These are phyloP conservation scores for Imbricaverruca yamaguchii DNA, from an alignment of 2,888 invertebrate genomes.

Conservation along the genomic window DNA sequence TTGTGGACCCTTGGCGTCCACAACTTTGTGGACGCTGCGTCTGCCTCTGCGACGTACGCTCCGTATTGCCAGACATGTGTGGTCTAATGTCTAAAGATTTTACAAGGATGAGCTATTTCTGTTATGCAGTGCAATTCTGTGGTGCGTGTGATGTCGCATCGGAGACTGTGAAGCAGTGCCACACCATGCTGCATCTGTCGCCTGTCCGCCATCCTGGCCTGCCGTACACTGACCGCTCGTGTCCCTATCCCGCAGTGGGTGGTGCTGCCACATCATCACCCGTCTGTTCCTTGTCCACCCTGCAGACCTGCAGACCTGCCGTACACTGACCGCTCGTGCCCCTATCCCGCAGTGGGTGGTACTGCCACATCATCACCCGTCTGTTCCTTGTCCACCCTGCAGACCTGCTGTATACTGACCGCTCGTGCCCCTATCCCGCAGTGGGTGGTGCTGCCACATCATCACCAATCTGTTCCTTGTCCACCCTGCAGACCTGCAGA, in stretches of 20 bases:
- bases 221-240: conserved; percentile 21
- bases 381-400: conserved; percentile 5
- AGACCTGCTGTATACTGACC: conserved; percentile 16
- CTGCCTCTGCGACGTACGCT: no score
- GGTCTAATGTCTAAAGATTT: no score
- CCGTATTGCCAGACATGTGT: no score
- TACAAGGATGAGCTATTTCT: neutral
- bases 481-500: conserved; percentile 22
- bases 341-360: neutral
- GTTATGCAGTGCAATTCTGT: neutral
- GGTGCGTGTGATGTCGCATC: neutral
- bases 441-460: neutral
- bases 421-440: conserved; percentile 18
- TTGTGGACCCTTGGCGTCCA: no score
- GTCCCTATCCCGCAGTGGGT: conserved; percentile 7
- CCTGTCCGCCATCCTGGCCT: conserved; percentile 18
- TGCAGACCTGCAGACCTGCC: conserved; percentile 17
- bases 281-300: neutral
- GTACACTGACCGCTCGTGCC: conserved; percentile 23
- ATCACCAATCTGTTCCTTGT: no score
- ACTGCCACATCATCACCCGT: no score
- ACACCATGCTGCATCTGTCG: neutral
- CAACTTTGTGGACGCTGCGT: no score
- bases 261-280: neutral
- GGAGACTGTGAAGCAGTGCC: neutral